These are phyloP conservation scores for Corythaeola cristata DNA, from an alignment of 2,113 vertebrate genomes.

Conservation along the genomic window DNA sequence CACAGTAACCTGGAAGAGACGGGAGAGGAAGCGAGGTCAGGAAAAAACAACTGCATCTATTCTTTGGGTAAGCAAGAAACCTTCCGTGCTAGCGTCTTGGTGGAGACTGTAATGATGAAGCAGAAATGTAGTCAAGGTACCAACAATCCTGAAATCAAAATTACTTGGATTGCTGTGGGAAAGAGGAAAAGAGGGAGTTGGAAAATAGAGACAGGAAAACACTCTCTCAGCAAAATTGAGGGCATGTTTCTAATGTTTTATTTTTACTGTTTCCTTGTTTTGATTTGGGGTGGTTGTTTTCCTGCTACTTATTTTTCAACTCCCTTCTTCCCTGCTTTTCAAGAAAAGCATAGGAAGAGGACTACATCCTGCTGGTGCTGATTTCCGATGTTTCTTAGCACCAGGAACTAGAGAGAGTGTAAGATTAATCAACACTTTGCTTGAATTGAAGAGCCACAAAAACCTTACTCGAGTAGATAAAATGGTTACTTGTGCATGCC, in stretches of 20 bases:
- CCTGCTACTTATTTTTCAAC: not conserved
- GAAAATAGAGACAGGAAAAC: not conserved
- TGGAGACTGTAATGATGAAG: not conserved
- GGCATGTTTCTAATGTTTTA: not conserved
- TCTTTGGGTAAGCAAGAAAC: not conserved
- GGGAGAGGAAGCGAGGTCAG: not conserved
- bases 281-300: not conserved
- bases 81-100: not conserved
- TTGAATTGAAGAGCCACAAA: not conserved
- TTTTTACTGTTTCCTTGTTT: not conserved
- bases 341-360: not conserved
- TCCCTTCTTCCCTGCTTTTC: not conserved
- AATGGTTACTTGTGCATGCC: accelerated
- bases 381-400: not conserved
- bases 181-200: not conserved
- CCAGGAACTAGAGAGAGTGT: not conserved
- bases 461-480: not conserved
- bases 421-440: not conserved
- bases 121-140: not conserved
- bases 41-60: not conserved
- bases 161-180: not conserved
- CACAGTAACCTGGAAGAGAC: constrained; percentile 73
- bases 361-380: not conserved
- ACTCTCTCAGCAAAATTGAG: not conserved
- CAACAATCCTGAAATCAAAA: not conserved